Percentiles rank a stretch among this genome's conserved stretches.
phyloP scores from a whole-genome alignment of 1,140 invertebrate species.

The Periplaneta americana region DNA sequence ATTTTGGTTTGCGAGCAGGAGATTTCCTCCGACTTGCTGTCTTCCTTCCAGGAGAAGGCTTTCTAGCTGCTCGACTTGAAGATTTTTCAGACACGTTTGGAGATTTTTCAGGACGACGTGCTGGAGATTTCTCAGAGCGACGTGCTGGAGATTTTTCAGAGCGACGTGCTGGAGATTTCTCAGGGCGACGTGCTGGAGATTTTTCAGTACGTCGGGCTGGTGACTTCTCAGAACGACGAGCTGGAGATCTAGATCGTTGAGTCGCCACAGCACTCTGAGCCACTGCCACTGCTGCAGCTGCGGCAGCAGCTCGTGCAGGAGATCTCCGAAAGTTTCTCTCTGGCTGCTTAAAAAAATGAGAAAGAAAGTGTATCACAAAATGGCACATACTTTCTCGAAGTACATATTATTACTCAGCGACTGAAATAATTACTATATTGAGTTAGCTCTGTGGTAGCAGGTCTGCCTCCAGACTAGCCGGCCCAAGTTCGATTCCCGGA shows the following conservation, averaged over 20 bases:
- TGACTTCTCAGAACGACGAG: too few relatives aligned
- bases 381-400: too few relatives aligned
- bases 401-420: too few relatives aligned
- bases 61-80: neutral
- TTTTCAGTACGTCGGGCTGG: too few relatives aligned
- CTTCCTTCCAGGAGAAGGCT: neutral
- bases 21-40: neutral
- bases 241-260: too few relatives aligned
- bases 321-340: neutral
- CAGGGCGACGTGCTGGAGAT: neutral
- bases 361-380: too few relatives aligned
- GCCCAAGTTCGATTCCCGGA: too few relatives aligned
- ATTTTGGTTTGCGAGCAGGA: neutral
- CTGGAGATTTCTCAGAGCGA: neutral
- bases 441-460: too few relatives aligned
- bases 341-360: neutral
- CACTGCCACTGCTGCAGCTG: neutral
- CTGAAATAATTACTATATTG: too few relatives aligned
- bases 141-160: neutral
- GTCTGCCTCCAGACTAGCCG: too few relatives aligned
- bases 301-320: neutral
- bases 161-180: neutral
- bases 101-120: neutral
- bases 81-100: neutral
- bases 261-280: neutral